Base-by-base conservation (phyloP, 2,113 vertebrate genomes). In the Paratilapia polleni region DNA sequence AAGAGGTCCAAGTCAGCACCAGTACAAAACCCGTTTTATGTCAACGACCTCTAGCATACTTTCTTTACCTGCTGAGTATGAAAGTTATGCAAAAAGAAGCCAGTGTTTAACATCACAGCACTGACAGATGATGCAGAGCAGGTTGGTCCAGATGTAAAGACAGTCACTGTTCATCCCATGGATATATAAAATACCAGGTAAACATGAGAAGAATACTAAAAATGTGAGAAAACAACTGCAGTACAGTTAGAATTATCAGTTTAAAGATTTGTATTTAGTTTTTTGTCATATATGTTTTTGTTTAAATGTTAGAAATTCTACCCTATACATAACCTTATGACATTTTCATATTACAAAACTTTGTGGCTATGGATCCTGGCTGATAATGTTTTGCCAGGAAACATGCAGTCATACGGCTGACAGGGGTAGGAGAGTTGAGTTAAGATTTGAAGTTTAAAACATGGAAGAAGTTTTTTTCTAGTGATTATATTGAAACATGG, bases 91-190 rank as follows among this genome's bases (percentile, higher is more conserved):
- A n/a, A 10, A 43, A 74, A 78, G 77, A 49, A 74, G 58, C 17
- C 15, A 47, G 56, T 4, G 43, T 59, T 66, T 60, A 14, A 76
- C 76, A 68, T 43, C 9, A 2, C 61, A 1, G 56, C 49, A 36
- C 63, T 92, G 93, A 94, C 91, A 91, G 83, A 82, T 85, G 88
- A 92, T 62, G 89, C 22, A 54, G 66, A 92, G 88, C 93, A 90
- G 91, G 93, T 93, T 87, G 83, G 64, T 80, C 79, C 77, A 81
- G 58, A 87, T 78, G 11, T 17, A 28, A 41, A 64, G 78, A 74
- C 70, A 79, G 38, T 26, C 57, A 36, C 34, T 63, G 52, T 24
- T 84, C 80, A 47, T 73, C 43, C 38, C 54, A 75, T 28, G 7
- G 66, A 52, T 70, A 76, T 22, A 68, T 9, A 43, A 10, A 47